Evolutionary conservation across 1,140 invertebrate species (phyloP).

Genomic region (Tetragnatha versicolor): DNA sequence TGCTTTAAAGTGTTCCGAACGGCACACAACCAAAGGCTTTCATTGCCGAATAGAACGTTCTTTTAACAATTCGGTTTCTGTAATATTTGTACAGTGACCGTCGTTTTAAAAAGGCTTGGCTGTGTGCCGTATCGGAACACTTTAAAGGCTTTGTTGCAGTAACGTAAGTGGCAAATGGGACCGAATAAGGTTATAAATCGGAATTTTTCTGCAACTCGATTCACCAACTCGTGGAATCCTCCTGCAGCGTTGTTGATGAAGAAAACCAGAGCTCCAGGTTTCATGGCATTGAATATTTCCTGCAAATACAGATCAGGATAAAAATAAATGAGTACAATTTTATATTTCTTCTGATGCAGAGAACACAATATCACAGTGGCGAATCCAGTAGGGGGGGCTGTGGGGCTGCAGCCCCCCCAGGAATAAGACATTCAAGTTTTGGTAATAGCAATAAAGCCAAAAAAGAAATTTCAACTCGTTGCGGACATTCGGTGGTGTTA

Average conservation of each 20-base stretch:
- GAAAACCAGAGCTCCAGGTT: constrained; percentile 5
- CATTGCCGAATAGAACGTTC: too few species aligned
- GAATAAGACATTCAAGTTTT: too few species aligned
- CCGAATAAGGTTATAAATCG: background rate
- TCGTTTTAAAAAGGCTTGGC: background rate
- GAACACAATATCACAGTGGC: too few species aligned
- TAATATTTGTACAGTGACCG: background rate
- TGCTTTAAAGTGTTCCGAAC: too few species aligned
- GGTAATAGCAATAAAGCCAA: too few species aligned
- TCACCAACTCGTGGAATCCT: background rate
- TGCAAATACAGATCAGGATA: background rate
- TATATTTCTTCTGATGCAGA: too few species aligned
- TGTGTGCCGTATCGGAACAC: background rate
- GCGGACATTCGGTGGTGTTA: too few species aligned
- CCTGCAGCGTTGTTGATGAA: constrained; percentile 22
- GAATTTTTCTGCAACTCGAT: background rate
- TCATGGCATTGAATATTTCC: constrained; percentile 18
- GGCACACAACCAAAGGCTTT: too few species aligned
- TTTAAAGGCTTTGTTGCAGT: background rate
- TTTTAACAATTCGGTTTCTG: background rate
- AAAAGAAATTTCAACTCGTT: too few species aligned
- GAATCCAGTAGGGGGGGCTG: too few species aligned
- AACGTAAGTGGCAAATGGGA: background rate
- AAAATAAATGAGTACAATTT: too few species aligned
- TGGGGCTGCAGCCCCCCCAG: too few species aligned